These are phyloP conservation scores for Metallyticus violacea DNA, from an alignment of 2,888 invertebrate species.

Conservation along the genomic window DNA sequence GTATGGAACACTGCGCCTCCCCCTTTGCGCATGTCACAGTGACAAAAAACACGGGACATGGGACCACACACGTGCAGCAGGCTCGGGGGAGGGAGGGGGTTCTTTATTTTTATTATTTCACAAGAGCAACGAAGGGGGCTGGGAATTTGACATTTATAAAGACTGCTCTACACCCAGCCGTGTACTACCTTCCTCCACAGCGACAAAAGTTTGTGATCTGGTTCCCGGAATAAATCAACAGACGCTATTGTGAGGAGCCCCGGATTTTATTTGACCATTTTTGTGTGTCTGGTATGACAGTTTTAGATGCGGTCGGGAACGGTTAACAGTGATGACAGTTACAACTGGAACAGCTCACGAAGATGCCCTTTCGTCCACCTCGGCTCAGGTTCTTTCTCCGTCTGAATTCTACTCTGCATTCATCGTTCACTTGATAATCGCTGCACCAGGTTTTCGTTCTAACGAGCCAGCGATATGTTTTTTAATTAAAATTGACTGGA, in stretches of 20 bases:
- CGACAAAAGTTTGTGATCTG: neutral
- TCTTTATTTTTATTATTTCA: neutral
- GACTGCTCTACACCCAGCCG: neutral
- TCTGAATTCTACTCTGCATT: neutral
- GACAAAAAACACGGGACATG: neutral
- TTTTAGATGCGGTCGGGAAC: neutral
- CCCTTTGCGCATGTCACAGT: neutral
- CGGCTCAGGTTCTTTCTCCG: neutral
- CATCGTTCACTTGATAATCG: neutral
- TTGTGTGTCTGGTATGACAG: neutral
- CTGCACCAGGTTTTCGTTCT: neutral
- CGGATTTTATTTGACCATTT: neutral
- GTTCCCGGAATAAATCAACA: neutral
- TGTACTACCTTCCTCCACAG: neutral
- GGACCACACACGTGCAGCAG: conserved; percentile 9
- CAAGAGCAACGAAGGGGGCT: neutral
- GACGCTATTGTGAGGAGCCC: neutral
- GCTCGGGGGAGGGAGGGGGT: neutral
- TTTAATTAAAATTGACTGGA: too few species aligned
- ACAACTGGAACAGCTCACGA: neutral
- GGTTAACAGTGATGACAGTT: neutral
- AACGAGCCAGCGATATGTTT: too few species aligned
- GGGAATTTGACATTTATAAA: conserved; percentile 12
- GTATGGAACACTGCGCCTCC: neutral
- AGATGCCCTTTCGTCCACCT: neutral